A percentile compares a stretch with the other conserved stretches of the same genome.
phyloP scores from a whole-genome alignment of 1,140 invertebrate genomes.

The Eriocheir sinensis region DNA sequence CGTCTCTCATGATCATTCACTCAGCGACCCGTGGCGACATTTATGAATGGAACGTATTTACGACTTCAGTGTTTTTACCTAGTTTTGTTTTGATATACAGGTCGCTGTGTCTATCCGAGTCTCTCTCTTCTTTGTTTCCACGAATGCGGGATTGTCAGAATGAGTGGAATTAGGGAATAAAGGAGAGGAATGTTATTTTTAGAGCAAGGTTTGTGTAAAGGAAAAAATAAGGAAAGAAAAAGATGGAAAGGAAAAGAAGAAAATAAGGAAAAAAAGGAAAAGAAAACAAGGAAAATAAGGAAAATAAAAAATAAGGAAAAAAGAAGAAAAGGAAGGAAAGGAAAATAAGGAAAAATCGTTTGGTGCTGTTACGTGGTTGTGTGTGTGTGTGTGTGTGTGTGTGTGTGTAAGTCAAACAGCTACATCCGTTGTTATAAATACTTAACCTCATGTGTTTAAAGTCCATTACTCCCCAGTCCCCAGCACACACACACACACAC shows the following conservation, averaged over 20 bases:
- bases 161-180: background rate
- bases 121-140: background rate
- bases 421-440: too few species aligned
- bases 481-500: slow-evolving; percentile 18
- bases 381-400: background rate
- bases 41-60: background rate
- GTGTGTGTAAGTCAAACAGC: too few species aligned
- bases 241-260: too few species aligned
- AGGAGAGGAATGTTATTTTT: too few species aligned
- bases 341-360: too few species aligned
- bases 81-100: background rate
- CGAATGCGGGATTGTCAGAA: background rate
- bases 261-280: too few species aligned
- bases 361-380: background rate
- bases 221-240: too few species aligned
- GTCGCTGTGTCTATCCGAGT: background rate
- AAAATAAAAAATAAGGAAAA: too few species aligned
- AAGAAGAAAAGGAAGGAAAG: too few species aligned
- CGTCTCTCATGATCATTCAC: background rate
- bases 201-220: background rate
- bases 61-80: background rate
- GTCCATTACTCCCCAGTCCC: too few species aligned
- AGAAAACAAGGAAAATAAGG: too few species aligned
- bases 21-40: background rate
- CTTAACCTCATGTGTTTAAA: too few species aligned